A percentile compares a stretch with the other conserved stretches of the same genome.
phyloP scores from a whole-genome alignment of 2,888 invertebrate species.

The Unio delphinus region DNA sequence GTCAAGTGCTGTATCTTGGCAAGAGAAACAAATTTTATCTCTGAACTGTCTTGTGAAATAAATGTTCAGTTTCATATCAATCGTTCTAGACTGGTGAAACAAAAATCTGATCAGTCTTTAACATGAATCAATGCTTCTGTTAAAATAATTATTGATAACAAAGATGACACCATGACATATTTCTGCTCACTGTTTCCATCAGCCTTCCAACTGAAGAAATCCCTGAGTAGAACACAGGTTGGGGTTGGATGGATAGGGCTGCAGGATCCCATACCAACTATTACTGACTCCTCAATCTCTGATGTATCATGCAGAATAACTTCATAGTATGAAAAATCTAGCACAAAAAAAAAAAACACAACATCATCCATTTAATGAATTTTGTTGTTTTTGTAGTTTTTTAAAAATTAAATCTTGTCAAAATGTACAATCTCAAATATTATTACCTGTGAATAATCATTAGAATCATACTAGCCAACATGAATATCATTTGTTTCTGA shows the following conservation, averaged over 20 bases:
- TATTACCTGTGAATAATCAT: no score
- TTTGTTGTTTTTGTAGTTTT: no score
- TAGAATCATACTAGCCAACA: no score
- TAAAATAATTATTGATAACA: not conserved
- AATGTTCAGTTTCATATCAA: no score
- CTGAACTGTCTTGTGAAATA: no score
- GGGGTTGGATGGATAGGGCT: constrained; percentile 62
- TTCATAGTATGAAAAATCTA: constrained; percentile 61
- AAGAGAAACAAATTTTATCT: no score
- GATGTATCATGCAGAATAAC: constrained; percentile 49
- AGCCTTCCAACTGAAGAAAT: constrained; percentile 64
- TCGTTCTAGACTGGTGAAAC: no score
- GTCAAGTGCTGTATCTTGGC: no score
- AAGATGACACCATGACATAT: no score
- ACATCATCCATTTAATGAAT: not conserved
- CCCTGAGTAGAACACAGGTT: constrained; percentile 55
- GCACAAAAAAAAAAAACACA: not conserved
- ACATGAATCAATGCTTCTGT: not conserved
- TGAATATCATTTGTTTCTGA: no score
- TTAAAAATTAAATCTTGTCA: no score
- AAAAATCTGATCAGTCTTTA: not conserved
- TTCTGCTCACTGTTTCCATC: constrained; percentile 48
- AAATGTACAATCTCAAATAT: no score
- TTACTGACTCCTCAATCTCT: constrained; percentile 44
- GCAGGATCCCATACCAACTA: constrained; percentile 60